Base-by-base conservation (phyloP, 2,888 invertebrate genomes). In the Bruchidius siliquastri region DNA sequence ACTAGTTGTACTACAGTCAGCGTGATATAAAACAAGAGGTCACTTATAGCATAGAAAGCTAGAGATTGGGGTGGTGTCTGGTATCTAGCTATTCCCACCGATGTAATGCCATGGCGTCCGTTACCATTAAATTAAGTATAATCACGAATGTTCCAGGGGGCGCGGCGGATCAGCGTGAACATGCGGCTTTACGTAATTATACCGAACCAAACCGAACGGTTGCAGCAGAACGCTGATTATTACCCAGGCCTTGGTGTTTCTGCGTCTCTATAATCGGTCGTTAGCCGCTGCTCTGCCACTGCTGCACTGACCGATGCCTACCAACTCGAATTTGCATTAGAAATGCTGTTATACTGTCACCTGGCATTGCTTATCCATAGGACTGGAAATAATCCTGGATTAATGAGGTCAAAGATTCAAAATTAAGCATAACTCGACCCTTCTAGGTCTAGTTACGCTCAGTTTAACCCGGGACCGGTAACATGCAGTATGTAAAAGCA, bases 51-150 rank as follows among this genome's bases (percentile, higher is more conserved):
- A 49, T 49, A 13, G 10, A 8, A 18, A 49, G 13, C 1, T 1
- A 18, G 49, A 49, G 1, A 49, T 4, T 49, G 49, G 49, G 18
- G 8, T 1, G 6, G 18, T 18, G 1, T 49, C 49, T 13, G 18
- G 30, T 30, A 30, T 30, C 30, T 13, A 49, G 8, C 49, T 8
- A 49, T 13, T 13, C 18, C 3, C 26, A 26, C 49, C 49, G 8
- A 8, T 49, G 49, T 18, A 49, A 13, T 13, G 18, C 8, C 49
- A 49, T 4, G 1, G 18, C 10, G 49, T 1, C 49, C 1, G 49
- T 49, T 72, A 72, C 75, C 77, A 79, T 79, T 80, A 79, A 80
- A 79, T 79, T 78, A 77, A 77, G 79, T 76, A 76, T 78, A 80
- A 80, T 80, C 77, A 75, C 77, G 68, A 74, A 72, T 79, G 76